Conservation (phyloP, 2,113 vertebrate genomes). For the Gallinago jamesoni region DNA sequence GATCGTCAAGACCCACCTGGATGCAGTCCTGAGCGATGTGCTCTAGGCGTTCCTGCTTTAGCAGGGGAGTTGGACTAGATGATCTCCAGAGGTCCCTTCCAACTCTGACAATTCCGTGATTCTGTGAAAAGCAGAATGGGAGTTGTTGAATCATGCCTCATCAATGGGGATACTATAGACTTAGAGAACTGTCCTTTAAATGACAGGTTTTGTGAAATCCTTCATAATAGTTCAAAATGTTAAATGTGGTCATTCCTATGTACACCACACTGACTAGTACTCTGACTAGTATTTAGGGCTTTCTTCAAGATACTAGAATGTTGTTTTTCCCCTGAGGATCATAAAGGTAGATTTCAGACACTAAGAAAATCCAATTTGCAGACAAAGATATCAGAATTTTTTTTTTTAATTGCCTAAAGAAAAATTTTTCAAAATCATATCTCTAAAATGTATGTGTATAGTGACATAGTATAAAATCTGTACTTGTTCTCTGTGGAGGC, state of each 20-base stretch:
- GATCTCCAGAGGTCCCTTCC: too few species aligned
- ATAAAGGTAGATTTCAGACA: background rate
- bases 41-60: too few species aligned
- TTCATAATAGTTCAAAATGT: background rate
- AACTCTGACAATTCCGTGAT: too few species aligned
- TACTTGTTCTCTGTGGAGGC: background rate
- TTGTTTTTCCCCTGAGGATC: background rate
- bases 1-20: too few species aligned
- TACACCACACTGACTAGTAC: background rate
- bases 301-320: background rate
- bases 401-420: background rate
- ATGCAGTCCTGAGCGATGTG: too few species aligned
- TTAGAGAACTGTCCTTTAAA: background rate
- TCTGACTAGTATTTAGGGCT: background rate
- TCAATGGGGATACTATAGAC: background rate
- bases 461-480: background rate
- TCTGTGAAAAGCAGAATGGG: background rate
- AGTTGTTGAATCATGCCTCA: background rate
- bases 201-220: background rate
- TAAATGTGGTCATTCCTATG: background rate
- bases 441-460: background rate
- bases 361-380: background rate
- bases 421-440: background rate
- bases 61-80: too few species aligned
- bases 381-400: background rate